Percentiles rank a stretch among this genome's conserved stretches.
phyloP scores from a whole-genome alignment of 2,888 invertebrate species.

The Plutella xylostella region DNA sequence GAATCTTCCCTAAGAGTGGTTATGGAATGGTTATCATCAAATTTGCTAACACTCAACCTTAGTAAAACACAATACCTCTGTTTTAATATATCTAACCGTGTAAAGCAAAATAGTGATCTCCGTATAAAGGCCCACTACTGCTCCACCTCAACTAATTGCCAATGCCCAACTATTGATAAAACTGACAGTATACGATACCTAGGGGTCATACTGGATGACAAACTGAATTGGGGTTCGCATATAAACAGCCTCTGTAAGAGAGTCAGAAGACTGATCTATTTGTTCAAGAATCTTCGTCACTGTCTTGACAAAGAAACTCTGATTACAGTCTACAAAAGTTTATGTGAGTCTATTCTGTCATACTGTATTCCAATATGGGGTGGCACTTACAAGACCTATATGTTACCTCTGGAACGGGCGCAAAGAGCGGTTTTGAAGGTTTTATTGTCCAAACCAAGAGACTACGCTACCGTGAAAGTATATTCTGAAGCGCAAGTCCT shows the following conservation, averaged over 20 bases:
- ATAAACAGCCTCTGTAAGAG: neutral
- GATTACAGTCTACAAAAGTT: conserved; percentile 2
- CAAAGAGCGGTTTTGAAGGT: conserved; percentile 11
- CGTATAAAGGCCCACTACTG: too few relatives aligned
- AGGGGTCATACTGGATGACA: neutral
- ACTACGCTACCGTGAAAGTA: too few relatives aligned
- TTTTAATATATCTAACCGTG: too few relatives aligned
- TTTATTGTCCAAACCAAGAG: too few relatives aligned
- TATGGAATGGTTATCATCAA: too few relatives aligned
- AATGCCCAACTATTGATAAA: neutral
- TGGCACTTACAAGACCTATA: neutral
- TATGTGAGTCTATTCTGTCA: conserved; percentile 8
- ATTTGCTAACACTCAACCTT: too few relatives aligned
- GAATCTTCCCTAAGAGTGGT: neutral
- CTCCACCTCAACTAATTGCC: neutral
- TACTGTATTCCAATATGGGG: conserved; percentile 13
- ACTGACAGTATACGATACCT: neutral
- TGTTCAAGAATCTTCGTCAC: neutral
- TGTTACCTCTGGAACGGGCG: conserved; percentile 9
- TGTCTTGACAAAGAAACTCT: neutral
- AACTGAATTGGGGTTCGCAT: neutral
- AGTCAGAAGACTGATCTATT: neutral
- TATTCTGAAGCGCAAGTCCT: too few relatives aligned
- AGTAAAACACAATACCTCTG: neutral
- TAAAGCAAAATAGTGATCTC: too few relatives aligned